Conservation (phyloP, 2,113 vertebrate genomes). For the Nansenia antarctica region DNA sequence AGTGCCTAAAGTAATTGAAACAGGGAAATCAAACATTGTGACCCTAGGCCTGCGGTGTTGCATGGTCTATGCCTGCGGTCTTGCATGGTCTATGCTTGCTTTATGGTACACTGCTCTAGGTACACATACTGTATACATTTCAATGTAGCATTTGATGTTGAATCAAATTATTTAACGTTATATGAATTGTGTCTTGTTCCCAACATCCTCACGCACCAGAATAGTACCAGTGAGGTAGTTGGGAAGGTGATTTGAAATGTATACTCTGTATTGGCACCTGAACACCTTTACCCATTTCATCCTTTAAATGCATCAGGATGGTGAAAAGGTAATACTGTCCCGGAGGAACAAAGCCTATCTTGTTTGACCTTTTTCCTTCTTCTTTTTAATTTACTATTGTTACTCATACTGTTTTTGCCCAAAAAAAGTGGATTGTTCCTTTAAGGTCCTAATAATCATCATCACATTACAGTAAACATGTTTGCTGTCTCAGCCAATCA, state of each 20-base stretch:
- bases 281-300: conserved; percentile 1
- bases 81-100: not conserved
- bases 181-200: not conserved
- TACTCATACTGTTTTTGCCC: too few species aligned
- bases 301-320: conserved; percentile 7
- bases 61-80: not conserved
- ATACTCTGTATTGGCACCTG: not conserved
- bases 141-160: not conserved
- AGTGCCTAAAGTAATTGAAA: not conserved
- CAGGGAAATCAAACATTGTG: not conserved
- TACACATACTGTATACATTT: not conserved
- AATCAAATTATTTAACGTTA: not conserved
- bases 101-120: too few species aligned
- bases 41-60: not conserved
- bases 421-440: not conserved
- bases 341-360: not conserved
- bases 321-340: not conserved
- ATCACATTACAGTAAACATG: not conserved
- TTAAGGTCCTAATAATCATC: not conserved
- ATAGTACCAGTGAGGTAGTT: not conserved
- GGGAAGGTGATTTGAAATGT: not conserved
- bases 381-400: not conserved
- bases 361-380: not conserved
- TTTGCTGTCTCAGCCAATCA: too few species aligned
- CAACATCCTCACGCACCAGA: not conserved